Percentiles rank a stretch among this genome's conserved stretches.
Conservation (phyloP, 2,113 vertebrate genomes). For the Genyomyrus donnyi region DNA sequence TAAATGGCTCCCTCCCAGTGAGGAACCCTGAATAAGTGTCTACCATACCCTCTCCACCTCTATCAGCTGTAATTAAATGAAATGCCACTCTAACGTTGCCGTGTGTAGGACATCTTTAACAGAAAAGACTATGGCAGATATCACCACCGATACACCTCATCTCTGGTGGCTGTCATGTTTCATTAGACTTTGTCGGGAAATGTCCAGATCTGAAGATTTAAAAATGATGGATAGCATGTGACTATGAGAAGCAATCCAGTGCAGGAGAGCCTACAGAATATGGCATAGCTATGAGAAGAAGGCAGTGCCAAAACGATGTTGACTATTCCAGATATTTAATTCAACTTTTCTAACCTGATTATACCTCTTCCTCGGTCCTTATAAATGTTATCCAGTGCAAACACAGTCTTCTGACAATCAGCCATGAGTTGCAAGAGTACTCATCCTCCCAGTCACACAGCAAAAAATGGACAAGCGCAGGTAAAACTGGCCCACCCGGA, state of each 20-base stretch:
- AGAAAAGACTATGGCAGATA: not conserved
- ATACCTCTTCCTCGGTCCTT: not conserved
- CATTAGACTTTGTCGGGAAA: constrained; percentile 18
- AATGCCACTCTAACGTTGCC: not conserved
- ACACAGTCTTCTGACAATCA: not conserved
- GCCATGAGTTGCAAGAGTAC: not conserved
- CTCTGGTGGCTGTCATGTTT: constrained; percentile 24
- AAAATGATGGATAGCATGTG: constrained; percentile 25
- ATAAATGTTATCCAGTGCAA: not conserved
- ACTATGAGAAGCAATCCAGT: not conserved
- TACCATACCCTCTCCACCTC: not conserved
- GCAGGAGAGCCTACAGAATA: not conserved
- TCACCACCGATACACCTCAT: not conserved
- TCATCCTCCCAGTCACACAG: not conserved
- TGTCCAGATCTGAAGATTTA: constrained; percentile 1
- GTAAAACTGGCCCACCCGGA: not conserved
- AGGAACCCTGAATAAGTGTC: not conserved
- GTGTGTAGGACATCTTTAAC: not conserved
- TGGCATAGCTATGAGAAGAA: not conserved
- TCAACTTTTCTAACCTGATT: not conserved
- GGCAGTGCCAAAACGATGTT: not conserved
- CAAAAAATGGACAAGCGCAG: not conserved
- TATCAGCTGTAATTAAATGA: constrained; percentile 4
- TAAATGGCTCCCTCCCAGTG: not conserved
- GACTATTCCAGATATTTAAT: not conserved